Conservation (phyloP, 1,140 invertebrate genomes). For the Glomeris maerens region DNA sequence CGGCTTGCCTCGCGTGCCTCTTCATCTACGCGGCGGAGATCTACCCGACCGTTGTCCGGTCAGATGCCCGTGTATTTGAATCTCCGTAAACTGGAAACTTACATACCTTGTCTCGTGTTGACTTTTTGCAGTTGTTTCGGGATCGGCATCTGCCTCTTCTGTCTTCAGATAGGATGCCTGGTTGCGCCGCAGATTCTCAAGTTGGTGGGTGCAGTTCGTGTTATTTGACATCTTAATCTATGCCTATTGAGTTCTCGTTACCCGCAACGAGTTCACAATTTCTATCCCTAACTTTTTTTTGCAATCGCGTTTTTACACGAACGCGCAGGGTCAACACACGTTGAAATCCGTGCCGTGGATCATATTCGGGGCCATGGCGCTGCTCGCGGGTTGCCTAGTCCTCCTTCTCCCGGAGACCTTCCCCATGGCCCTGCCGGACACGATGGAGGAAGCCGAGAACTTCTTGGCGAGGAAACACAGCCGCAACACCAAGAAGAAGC, state of each 20-base stretch:
- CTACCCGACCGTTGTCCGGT: slow-evolving; percentile 9
- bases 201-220: neutral
- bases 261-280: neutral
- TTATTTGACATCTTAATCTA: neutral
- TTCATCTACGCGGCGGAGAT: slow-evolving; percentile 3
- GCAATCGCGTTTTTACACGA: neutral
- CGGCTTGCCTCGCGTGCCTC: slow-evolving; percentile 1
- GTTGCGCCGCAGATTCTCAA: neutral
- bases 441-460: slow-evolving; percentile 24
- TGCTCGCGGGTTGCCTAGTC: slow-evolving; percentile 23
- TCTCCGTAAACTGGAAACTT: neutral
- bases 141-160: neutral
- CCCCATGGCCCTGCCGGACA: slow-evolving; percentile 25
- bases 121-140: neutral
- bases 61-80: neutral
- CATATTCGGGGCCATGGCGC: slow-evolving; percentile 23
- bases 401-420: slow-evolving; percentile 27
- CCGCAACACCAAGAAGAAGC: neutral
- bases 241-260: neutral
- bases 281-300: neutral
- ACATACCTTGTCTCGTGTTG: neutral
- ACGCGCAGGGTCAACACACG: neutral
- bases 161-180: neutral
- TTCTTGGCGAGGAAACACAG: slow-evolving; percentile 2
- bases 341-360: slow-evolving; percentile 19